Percentiles rank a stretch among this genome's conserved stretches.
These are phyloP conservation scores for Malachius bipustulatus DNA, from an alignment of 2,888 invertebrate species.

Conservation along the genomic window DNA sequence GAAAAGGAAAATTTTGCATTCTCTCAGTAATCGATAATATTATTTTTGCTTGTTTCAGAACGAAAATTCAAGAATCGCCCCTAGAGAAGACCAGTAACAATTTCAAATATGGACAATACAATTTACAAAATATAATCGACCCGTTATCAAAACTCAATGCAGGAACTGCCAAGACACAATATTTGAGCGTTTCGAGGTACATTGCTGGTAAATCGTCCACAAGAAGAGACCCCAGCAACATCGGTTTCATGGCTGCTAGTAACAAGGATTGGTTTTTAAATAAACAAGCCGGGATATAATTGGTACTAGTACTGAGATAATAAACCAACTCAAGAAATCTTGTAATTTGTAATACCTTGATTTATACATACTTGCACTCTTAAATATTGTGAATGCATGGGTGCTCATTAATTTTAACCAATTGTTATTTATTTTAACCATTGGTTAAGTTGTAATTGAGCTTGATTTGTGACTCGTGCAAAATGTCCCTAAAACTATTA, in stretches of 20 bases:
- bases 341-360: too few species aligned
- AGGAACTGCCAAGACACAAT: constrained; percentile 53
- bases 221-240: constrained; percentile 26
- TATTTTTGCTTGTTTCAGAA: constrained; percentile 22
- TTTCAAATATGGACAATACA: constrained; percentile 39
- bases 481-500: too few species aligned
- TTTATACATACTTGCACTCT: too few species aligned
- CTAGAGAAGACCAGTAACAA: constrained; percentile 36
- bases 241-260: constrained; percentile 23
- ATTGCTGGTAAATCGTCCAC: constrained; percentile 49
- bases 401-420: too few species aligned
- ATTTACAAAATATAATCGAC: constrained; percentile 36
- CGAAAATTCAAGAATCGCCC: constrained; percentile 27
- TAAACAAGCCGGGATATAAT: constrained; percentile 21
- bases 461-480: too few species aligned
- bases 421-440: too few species aligned
- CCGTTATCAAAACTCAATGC: constrained; percentile 33
- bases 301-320: too few species aligned
- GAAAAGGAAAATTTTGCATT: too few species aligned
- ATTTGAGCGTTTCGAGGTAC: constrained; percentile 67
- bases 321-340: too few species aligned
- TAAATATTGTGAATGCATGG: too few species aligned
- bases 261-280: constrained; percentile 21
- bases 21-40: neutral
- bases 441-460: too few species aligned